Conservation (phyloP, 2,797 vertebrate species). For the Syngnathus acus region DNA sequence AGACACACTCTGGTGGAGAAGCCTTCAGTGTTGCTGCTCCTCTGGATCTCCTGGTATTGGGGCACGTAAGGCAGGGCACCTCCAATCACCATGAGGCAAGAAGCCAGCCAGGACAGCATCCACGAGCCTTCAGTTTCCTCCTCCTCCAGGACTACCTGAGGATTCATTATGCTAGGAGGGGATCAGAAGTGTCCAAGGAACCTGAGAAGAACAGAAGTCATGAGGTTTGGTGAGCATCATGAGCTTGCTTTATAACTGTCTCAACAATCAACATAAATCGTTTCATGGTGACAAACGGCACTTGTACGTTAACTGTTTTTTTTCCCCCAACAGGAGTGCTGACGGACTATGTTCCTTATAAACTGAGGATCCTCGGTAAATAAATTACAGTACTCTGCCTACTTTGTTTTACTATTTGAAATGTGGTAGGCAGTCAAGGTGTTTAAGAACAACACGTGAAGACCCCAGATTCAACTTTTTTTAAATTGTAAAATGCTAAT, state of each 20-base stretch:
- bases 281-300: no score
- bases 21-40: constrained; percentile 66
- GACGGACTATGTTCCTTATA: no score
- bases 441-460: no score
- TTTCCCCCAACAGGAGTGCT: no score
- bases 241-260: no score
- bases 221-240: neutral
- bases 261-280: no score
- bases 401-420: no score
- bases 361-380: no score
- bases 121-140: constrained; percentile 54
- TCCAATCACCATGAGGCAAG: constrained; percentile 74
- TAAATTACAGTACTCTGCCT: no score
- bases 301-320: no score
- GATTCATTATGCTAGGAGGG: constrained; percentile 49
- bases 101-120: constrained; percentile 68
- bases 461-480: no score
- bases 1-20: constrained; percentile 78
- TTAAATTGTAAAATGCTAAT: no score
- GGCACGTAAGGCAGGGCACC: constrained; percentile 73
- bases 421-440: neutral
- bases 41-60: constrained; percentile 77
- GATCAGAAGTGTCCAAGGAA: constrained; percentile 10
- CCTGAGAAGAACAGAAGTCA: neutral
- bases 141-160: constrained; percentile 45